Conservation (phyloP, 2,888 invertebrate genomes). For the Drosophila sordidula region DNA sequence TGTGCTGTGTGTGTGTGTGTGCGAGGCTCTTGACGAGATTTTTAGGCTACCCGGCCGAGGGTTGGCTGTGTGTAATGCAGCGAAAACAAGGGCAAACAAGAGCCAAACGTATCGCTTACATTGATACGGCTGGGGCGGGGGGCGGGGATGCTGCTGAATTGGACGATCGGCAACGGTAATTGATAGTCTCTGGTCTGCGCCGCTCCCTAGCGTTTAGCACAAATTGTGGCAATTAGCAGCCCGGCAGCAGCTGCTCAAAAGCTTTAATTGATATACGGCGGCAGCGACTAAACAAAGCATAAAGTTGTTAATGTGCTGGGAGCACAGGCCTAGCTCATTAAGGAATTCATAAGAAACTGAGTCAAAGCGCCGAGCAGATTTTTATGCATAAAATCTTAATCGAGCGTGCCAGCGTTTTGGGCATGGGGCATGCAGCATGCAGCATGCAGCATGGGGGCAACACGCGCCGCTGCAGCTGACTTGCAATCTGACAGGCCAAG, state of each 20-base stretch:
- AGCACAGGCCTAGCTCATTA: conserved; percentile 78
- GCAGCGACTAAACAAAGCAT: conserved; percentile 65
- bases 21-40: conserved; percentile 47
- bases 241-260: conserved; percentile 41
- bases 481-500: conserved; percentile 68
- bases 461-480: conserved; percentile 79
- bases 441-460: conserved; percentile 42
- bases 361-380: conserved; percentile 36
- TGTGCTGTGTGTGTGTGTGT: conserved; percentile 10
- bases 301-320: conserved; percentile 79
- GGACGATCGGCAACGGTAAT: conserved; percentile 56
- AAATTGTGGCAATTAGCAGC: conserved; percentile 79
- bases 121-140: background rate
- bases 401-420: conserved; percentile 54
- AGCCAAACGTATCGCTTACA: conserved; percentile 74
- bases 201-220: conserved; percentile 69
- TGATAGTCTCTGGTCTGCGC: conserved; percentile 60
- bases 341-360: conserved; percentile 73
- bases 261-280: conserved; percentile 76
- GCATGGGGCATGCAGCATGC: conserved; percentile 22
- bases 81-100: conserved; percentile 34
- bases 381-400: conserved; percentile 80
- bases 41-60: conserved; percentile 23
- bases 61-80: conserved; percentile 58
- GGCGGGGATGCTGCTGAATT: conserved; percentile 43